A percentile compares a stretch with the other conserved stretches of the same genome.
These are phyloP conservation scores for Eristalis arbustorum DNA, from an alignment of 2,888 invertebrate genomes.

Conservation along the genomic window DNA sequence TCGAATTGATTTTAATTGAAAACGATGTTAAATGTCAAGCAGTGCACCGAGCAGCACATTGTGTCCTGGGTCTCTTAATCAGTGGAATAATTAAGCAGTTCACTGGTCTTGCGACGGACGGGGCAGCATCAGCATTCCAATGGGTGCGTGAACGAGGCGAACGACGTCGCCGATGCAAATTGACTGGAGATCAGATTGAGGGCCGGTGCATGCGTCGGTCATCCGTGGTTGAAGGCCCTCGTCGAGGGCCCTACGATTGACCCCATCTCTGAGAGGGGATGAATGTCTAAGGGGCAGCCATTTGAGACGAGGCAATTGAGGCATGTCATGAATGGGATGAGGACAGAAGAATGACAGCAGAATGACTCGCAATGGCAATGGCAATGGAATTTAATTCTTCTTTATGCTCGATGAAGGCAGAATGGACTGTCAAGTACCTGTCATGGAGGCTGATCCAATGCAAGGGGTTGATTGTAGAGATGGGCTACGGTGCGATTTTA, in stretches of 20 bases:
- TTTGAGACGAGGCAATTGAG: background rate
- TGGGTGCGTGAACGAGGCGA: conserved; percentile 3
- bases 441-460: no score
- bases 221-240: background rate
- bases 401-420: no score
- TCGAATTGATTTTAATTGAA: conserved; percentile 66
- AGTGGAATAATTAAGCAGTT: conserved; percentile 51
- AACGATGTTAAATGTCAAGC: conserved; percentile 66
- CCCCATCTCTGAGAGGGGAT: background rate
- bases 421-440: no score
- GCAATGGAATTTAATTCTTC: no score
- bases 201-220: background rate
- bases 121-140: conserved; percentile 21
- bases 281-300: background rate
- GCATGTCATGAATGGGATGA: background rate
- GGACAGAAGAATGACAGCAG: background rate
- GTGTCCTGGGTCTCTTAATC: conserved; percentile 54
- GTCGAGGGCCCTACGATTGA: background rate
- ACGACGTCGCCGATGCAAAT: background rate
- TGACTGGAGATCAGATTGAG: background rate
- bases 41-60: conserved; percentile 8
- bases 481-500: no score
- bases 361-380: background rate
- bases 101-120: conserved; percentile 6
- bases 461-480: no score